These are phyloP conservation scores for Callipepla squamata DNA, from an alignment of 2,113 vertebrate species.

Conservation along the genomic window DNA sequence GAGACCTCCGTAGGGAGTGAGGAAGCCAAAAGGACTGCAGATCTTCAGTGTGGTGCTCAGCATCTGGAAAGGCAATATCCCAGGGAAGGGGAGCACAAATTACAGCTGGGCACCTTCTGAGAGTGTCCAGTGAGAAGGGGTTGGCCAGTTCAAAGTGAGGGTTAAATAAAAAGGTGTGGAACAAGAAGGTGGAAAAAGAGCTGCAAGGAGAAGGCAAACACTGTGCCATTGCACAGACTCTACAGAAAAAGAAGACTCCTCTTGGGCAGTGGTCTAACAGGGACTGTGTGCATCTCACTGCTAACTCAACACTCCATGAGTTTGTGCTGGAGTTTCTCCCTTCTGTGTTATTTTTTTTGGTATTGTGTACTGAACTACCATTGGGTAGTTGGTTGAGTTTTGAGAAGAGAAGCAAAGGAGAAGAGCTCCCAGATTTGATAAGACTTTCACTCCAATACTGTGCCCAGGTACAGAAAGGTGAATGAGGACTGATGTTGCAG, in stretches of 20 bases:
- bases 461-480: not conserved
- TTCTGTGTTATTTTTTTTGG: not conserved
- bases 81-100: not conserved
- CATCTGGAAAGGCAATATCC: not conserved
- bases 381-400: not conserved
- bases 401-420: not conserved
- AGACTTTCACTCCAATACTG: not conserved
- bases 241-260: not conserved
- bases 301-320: not conserved
- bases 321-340: not conserved
- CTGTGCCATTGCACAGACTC: not conserved
- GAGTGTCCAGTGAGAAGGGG: not conserved
- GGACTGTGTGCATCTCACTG: not conserved
- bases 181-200: not conserved
- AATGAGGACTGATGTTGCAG: not conserved
- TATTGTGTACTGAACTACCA: fast-evolving
- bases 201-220: not conserved
- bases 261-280: not conserved
- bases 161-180: not conserved
- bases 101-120: not conserved
- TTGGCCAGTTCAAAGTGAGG: not conserved
- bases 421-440: not conserved
- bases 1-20: not conserved
- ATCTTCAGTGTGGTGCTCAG: not conserved
- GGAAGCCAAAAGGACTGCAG: not conserved